phyloP scores from a whole-genome alignment of 2,113 vertebrate species.

The Neolamprologus devosi region DNA sequence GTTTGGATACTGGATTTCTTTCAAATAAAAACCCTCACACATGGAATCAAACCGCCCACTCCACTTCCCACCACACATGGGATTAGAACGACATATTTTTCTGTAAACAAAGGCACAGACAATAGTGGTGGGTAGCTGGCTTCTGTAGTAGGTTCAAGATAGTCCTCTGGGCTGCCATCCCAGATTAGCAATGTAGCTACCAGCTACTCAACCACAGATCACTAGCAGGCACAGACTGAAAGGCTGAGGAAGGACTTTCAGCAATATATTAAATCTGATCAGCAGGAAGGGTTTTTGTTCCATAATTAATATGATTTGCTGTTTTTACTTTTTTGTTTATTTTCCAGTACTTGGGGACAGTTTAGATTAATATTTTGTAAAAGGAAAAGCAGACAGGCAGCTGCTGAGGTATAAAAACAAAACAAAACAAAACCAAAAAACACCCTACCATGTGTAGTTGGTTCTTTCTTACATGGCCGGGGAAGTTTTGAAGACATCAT shows the following conservation, averaged over 20 bases:
- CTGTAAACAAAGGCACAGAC: conserved; percentile 53
- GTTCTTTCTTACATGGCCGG: neutral
- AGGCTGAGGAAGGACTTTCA: neutral
- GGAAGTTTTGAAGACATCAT: neutral
- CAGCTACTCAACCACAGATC: neutral
- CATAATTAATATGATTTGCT: neutral
- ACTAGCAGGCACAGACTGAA: neutral
- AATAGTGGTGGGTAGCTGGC: conserved; percentile 52
- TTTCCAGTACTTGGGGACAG: neutral
- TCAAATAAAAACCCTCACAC: conserved; percentile 36
- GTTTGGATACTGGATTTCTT: conserved; percentile 21
- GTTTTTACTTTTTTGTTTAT: neutral
- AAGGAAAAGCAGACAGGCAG: neutral
- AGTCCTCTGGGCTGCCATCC: conserved; percentile 39
- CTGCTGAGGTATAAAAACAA: neutral
- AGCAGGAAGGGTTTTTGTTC: neutral
- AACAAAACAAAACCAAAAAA: neutral
- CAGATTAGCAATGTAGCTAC: conserved; percentile 38
- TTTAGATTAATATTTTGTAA: neutral
- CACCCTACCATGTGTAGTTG: neutral
- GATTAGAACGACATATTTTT: conserved; percentile 54
- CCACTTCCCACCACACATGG: conserved; percentile 47
- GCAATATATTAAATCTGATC: neutral
- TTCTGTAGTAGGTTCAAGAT: conserved; percentile 26
- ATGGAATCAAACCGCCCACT: conserved; percentile 40